Evolutionary conservation across 1,140 invertebrate genomes (phyloP), one percentile per base, ranked within the genome.

Genomic region (Aphaenogaster rudis): DNA sequence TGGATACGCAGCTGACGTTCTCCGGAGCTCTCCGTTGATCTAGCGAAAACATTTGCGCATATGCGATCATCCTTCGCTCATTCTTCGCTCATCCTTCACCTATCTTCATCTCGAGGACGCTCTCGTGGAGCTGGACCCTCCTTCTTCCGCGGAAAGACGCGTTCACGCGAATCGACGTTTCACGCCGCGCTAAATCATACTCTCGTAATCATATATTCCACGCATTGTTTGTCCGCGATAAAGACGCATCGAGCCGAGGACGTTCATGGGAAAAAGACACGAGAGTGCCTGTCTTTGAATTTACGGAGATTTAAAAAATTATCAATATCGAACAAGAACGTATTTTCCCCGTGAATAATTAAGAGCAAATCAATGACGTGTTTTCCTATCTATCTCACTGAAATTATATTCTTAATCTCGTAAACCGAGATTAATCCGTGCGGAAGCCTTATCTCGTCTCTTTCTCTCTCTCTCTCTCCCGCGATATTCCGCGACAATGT

Each of bases 21-120:
- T 66, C 48, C 9, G 9, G 21, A 45, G 33, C 6, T 54, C 15
- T 71, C 21, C 11, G 50, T 71, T 45, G 48, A 54, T 81, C 15
- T n/a, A 48, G 21, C 21, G 28, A 81, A 79, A 81, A 81, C 36
- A 54, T 81, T 81, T 81, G 36, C 78, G 48, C 21, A 67, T 67
- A 52, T 80, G 45, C 45, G 36, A 71, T 80, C 78, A 80, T 80
- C 78, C 78, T 54, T 39, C 42, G 36, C n/a, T 42, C 21, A 36
- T 80, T 45, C 48, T 50, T 48, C 63, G 36, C n/a, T 42, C 21
- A 36, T 80, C 63, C 48, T 50, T 48, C 63, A 21, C 63, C 17
- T 45, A 79, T 66, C 42, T 15, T 48, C 54, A 17, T 80, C 66
- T 69, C 78, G 78, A 81, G 78, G 64, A 81, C 78, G 13, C 36